These are phyloP conservation scores for Ips typographus DNA, from an alignment of 1,140 invertebrate species.

Conservation along the genomic window DNA sequence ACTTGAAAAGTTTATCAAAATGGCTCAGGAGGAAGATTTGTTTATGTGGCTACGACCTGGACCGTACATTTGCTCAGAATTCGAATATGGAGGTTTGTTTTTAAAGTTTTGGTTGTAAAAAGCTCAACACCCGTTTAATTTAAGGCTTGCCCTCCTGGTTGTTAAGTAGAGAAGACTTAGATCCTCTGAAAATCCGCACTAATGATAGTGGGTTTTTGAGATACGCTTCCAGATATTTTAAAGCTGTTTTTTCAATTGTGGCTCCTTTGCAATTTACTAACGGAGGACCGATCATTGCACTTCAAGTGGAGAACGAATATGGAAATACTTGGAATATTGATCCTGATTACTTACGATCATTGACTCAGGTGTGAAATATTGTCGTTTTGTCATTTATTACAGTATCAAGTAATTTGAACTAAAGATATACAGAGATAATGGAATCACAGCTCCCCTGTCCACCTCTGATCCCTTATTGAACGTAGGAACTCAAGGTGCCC, in stretches of 20 bases:
- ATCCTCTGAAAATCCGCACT: conserved; percentile 53
- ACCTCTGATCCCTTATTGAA: conserved; percentile 54
- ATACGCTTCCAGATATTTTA: conserved; percentile 55
- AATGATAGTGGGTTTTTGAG: conserved; percentile 54
- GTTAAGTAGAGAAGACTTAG: conserved; percentile 30
- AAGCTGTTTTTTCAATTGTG: conserved; percentile 54
- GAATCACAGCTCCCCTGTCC: conserved; percentile 55
- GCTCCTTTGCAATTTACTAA: conserved; percentile 57
- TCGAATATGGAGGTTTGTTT: conserved; percentile 58
- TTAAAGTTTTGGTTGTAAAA: no score
- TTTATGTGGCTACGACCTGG: conserved; percentile 84
- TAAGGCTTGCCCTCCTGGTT: conserved; percentile 25
- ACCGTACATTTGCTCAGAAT: conserved; percentile 91
- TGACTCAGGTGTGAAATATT: background rate
- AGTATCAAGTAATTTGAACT: conserved; percentile 11
- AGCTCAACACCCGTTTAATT: no score
- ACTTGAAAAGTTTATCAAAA: conserved; percentile 67
- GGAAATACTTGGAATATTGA: conserved; percentile 45
- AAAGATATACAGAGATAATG: conserved; percentile 44
- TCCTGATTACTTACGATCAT: conserved; percentile 49
- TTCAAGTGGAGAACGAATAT: conserved; percentile 61
- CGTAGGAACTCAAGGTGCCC: conserved; percentile 51
- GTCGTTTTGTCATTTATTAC: no score
- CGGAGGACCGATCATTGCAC: conserved; percentile 61
- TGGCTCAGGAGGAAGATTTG: conserved; percentile 78